phyloP scores from a whole-genome alignment of 2,888 invertebrate species.

The Harpagoxenus sublaevis region DNA sequence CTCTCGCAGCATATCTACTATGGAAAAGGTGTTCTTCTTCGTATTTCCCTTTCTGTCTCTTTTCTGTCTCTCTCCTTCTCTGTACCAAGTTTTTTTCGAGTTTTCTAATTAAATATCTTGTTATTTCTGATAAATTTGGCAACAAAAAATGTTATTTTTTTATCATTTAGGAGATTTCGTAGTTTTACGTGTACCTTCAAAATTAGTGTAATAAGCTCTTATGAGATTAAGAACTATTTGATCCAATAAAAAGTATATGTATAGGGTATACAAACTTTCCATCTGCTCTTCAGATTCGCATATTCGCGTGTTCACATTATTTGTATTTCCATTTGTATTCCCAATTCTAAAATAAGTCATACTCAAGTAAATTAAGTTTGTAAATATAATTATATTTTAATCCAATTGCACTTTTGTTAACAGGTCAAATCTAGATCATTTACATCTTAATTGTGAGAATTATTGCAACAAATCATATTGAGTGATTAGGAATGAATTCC shows the following conservation, averaged over 20 bases:
- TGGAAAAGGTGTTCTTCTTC: neutral
- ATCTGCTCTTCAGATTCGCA: neutral
- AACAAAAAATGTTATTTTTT: neutral
- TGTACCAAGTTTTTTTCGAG: neutral
- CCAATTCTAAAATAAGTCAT: neutral
- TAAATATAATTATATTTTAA: neutral
- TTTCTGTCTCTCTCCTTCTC: neutral
- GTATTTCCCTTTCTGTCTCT: neutral
- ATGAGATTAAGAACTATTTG: neutral
- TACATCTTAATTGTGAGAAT: neutral
- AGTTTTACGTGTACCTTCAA: neutral
- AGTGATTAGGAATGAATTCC: neutral
- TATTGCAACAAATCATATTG: neutral
- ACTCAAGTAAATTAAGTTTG: neutral
- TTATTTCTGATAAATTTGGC: neutral
- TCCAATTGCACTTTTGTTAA: neutral
- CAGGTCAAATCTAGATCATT: neutral
- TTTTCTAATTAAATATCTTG: constrained; percentile 26
- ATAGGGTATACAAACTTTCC: neutral
- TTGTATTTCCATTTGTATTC: neutral
- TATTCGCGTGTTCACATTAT: neutral
- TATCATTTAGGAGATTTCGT: neutral
- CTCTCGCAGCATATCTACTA: neutral
- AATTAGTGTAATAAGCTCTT: neutral
- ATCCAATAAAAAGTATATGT: neutral